Evolutionary conservation across 2,113 vertebrate genomes (phyloP).

Genomic region (Catagonus wagneri): DNA sequence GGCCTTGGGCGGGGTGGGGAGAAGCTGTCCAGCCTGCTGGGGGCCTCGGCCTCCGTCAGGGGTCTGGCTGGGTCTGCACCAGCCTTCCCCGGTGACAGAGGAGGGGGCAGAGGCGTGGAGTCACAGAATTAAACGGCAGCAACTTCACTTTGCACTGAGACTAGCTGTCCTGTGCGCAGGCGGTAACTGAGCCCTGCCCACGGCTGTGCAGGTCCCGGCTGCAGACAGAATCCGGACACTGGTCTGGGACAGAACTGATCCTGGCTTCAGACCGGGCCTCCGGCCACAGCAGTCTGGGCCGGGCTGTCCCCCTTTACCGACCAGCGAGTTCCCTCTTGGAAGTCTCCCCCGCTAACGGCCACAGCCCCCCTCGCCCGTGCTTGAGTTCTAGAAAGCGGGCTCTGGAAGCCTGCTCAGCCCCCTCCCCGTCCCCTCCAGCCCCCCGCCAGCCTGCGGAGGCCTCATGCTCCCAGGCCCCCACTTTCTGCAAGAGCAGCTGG

Average conservation of each 20-base stretch:
- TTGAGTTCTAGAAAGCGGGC: neutral
- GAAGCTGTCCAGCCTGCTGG: fast-evolving
- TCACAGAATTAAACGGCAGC: fast-evolving
- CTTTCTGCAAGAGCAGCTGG: neutral
- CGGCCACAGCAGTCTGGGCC: fast-evolving
- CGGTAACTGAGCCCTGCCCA: fast-evolving
- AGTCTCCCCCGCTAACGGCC: fast-evolving
- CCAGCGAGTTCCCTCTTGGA: neutral
- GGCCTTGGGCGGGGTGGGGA: fast-evolving
- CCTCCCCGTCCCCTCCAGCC: fast-evolving
- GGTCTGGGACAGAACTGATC: neutral
- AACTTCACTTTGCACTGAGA: fast-evolving
- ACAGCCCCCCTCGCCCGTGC: neutral
- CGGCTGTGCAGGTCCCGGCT: fast-evolving
- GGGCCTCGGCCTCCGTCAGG: fast-evolving
- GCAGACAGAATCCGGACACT: neutral
- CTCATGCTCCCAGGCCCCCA: neutral
- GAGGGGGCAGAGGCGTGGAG: fast-evolving
- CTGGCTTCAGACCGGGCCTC: neutral
- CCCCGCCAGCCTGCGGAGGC: neutral
- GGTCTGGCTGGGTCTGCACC: neutral
- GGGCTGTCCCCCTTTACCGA: fast-evolving
- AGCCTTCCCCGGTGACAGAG: fast-evolving
- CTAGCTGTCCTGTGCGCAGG: fast-evolving
- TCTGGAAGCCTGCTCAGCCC: fast-evolving